Conservation (phyloP, 2,797 vertebrate species). For the Phrynocephalus vlangalii region DNA sequence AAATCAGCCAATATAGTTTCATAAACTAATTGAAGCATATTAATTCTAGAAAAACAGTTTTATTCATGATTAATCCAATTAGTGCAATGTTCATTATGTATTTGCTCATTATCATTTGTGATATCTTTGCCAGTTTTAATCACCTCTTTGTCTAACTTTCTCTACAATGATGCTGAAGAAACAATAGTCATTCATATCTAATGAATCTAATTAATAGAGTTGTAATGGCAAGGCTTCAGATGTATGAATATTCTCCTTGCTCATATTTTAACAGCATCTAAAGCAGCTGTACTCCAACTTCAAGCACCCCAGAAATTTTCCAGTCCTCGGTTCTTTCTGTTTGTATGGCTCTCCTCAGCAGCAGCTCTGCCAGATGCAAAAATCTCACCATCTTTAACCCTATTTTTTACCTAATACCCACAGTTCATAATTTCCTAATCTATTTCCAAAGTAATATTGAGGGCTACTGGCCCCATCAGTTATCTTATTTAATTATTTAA, state of each 20-base stretch:
- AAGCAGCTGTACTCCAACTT: too few relatives aligned
- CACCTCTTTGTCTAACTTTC: conserved; percentile 33
- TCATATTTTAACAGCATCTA: conserved; percentile 20
- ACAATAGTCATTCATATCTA: conserved; percentile 29
- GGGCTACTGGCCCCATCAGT: too few relatives aligned
- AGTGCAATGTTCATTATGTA: conserved; percentile 7
- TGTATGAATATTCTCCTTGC: neutral
- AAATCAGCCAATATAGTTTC: neutral
- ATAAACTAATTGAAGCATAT: neutral
- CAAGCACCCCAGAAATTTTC: too few relatives aligned
- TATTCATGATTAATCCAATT: conserved; percentile 29
- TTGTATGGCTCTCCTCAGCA: too few relatives aligned
- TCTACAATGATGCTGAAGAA: conserved; percentile 44
- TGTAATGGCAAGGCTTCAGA: conserved; percentile 35
- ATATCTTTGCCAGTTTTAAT: conserved; percentile 36
- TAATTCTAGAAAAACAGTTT: conserved; percentile 10
- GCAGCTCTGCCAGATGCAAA: too few relatives aligned
- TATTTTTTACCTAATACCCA: too few relatives aligned
- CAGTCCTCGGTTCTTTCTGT: too few relatives aligned
- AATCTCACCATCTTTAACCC: too few relatives aligned
- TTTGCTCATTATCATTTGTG: conserved; percentile 29
- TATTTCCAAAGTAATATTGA: too few relatives aligned
- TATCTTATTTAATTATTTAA: too few relatives aligned
- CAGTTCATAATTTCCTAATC: too few relatives aligned
- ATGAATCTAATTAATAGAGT: conserved; percentile 45